Percentiles rank a stretch among this genome's conserved stretches.
Conservation (phyloP, 2,888 invertebrate species). For the Idaea aversata region DNA sequence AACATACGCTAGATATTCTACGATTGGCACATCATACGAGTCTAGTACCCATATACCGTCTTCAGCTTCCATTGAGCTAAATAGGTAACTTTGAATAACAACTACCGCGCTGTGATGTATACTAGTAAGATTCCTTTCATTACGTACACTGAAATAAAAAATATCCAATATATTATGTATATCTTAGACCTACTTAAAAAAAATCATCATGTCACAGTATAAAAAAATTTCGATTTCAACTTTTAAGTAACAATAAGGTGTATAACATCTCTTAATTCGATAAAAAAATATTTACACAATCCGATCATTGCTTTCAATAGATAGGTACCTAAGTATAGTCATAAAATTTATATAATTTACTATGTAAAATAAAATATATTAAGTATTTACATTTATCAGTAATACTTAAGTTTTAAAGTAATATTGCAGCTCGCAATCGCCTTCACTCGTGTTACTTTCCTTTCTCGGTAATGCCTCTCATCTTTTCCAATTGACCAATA, state of each 20-base stretch:
- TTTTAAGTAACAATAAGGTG: slow-evolving; percentile 72
- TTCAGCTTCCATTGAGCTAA: slow-evolving; percentile 7
- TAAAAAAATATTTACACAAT: slow-evolving; percentile 66
- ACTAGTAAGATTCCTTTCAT: slow-evolving; percentile 27
- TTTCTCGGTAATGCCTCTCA: slow-evolving; percentile 24
- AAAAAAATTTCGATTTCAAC: slow-evolving; percentile 60
- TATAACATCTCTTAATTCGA: slow-evolving; percentile 52
- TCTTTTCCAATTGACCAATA: slow-evolving; percentile 16
- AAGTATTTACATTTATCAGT: slow-evolving; percentile 63
- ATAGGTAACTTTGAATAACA: slow-evolving; percentile 13
- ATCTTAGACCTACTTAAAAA: slow-evolving; percentile 33
- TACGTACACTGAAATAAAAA: slow-evolving; percentile 28
- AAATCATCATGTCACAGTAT: slow-evolving; percentile 48
- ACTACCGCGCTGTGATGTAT: slow-evolving; percentile 40
- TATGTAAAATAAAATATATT: slow-evolving; percentile 38
- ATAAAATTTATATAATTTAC: slow-evolving; percentile 49
- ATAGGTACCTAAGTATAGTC: slow-evolving; percentile 39
- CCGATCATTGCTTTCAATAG: slow-evolving; percentile 68
- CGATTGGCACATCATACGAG: slow-evolving; percentile 39
- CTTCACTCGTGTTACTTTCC: slow-evolving; percentile 39
- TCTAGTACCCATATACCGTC: slow-evolving; percentile 10
- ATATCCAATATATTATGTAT: slow-evolving; percentile 18
- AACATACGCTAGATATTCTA: slow-evolving; percentile 28
- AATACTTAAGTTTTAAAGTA: slow-evolving; percentile 64
- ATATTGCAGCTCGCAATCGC: slow-evolving; percentile 75